Evolutionary conservation across 2,888 invertebrate genomes (phyloP).

Genomic region (Scelioninae gen. 1): DNA sequence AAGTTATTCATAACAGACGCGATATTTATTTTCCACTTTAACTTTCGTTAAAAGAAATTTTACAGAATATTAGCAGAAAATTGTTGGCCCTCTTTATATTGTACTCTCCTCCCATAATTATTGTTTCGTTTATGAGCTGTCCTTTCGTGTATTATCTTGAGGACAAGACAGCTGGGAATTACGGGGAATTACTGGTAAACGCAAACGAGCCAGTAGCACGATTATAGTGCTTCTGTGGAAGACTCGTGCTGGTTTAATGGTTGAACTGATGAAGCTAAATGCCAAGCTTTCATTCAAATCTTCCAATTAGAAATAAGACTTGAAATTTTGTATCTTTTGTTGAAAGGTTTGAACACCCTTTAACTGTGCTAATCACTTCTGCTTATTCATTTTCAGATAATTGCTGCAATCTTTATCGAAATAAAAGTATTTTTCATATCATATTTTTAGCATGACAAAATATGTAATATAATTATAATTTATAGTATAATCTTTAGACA

Average conservation of each 20-base stretch:
- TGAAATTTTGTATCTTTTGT: conserved; percentile 41
- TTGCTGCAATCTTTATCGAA: conserved; percentile 11
- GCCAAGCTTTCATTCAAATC: conserved; percentile 69
- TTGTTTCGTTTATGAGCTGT: conserved; percentile 59
- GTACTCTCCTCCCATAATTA: conserved; percentile 29
- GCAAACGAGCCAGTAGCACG: conserved; percentile 72
- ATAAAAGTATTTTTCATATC: neutral
- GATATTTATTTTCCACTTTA: too few relatives aligned
- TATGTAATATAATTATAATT: too few relatives aligned
- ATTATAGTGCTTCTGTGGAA: conserved; percentile 66
- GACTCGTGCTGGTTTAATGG: conserved; percentile 69
- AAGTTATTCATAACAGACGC: too few relatives aligned
- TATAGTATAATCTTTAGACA: too few relatives aligned
- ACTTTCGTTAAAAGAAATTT: too few relatives aligned
- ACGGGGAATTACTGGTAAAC: conserved; percentile 76
- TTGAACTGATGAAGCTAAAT: conserved; percentile 64
- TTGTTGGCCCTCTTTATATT: conserved; percentile 48
- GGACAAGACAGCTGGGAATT: conserved; percentile 76
- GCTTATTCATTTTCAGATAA: conserved; percentile 25
- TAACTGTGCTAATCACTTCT: conserved; percentile 30
- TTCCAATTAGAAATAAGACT: conserved; percentile 65
- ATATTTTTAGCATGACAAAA: neutral
- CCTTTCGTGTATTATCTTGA: conserved; percentile 62
- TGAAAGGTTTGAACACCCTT: conserved; percentile 33
- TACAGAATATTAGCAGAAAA: too few relatives aligned